These are phyloP conservation scores for Barypeithes pellucidus DNA, from an alignment of 2,888 invertebrate genomes.

Conservation along the genomic window DNA sequence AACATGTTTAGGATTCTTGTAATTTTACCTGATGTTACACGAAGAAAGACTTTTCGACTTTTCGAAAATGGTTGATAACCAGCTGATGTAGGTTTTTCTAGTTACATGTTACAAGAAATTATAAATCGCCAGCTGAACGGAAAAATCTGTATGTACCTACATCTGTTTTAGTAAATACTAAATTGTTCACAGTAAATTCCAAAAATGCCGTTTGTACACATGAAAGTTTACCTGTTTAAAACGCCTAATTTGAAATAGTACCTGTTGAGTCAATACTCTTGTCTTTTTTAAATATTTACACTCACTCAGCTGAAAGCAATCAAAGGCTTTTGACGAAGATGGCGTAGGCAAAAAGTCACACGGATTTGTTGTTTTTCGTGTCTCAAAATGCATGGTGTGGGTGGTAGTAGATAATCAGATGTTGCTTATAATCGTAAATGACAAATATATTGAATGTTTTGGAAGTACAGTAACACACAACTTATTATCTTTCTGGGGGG, in stretches of 20 bases:
- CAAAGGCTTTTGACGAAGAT: constrained; percentile 8
- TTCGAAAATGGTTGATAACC: no score
- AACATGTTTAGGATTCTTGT: no score
- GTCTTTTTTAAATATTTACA: constrained; percentile 48
- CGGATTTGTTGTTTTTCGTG: constrained; percentile 10
- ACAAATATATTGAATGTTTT: no score
- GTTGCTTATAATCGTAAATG: no score
- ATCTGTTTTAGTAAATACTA: constrained; percentile 6
- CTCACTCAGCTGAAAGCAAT: constrained; percentile 30
- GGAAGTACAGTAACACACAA: no score
- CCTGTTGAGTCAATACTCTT: constrained; percentile 54
- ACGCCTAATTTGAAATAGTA: constrained; percentile 53
- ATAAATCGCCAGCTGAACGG: no score
- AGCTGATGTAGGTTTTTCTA: no score
- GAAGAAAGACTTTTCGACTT: no score
- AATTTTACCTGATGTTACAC: no score
- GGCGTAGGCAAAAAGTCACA: not conserved
- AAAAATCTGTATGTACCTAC: no score
- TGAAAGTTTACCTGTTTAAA: constrained; percentile 46
- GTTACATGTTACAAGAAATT: no score
- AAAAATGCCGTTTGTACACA: constrained; percentile 43
- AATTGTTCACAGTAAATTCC: constrained; percentile 6
- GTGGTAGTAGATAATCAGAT: not conserved
- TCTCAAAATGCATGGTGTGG: not conserved
- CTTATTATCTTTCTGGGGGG: no score